Percentiles rank a stretch among this genome's conserved stretches.
phyloP scores from a whole-genome alignment of 2,888 invertebrate species.

The Philaethria dido region DNA sequence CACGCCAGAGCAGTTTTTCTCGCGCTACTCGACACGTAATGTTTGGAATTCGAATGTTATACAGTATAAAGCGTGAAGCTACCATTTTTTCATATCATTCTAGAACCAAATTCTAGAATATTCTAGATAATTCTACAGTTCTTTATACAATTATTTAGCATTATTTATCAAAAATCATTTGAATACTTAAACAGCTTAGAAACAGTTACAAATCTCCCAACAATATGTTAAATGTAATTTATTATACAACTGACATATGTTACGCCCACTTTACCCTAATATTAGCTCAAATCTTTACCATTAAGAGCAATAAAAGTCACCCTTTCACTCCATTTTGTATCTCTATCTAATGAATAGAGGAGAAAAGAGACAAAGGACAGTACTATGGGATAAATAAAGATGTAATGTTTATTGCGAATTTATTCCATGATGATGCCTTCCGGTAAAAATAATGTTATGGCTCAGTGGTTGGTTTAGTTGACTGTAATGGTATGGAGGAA shows the following conservation, averaged over 20 bases:
- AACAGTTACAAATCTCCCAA: slow-evolving; percentile 9
- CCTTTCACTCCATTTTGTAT: slow-evolving; percentile 45
- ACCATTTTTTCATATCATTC: no score
- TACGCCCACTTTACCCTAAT: slow-evolving; percentile 76
- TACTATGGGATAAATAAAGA: slow-evolving; percentile 52
- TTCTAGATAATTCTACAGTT: no score
- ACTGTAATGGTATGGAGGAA: neutral
- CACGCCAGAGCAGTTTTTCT: no score
- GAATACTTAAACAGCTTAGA: neutral
- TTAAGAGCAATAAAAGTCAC: slow-evolving; percentile 49
- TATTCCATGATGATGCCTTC: slow-evolving; percentile 56
- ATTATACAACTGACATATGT: slow-evolving; percentile 70
- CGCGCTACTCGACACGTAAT: no score
- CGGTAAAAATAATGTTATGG: slow-evolving; percentile 23
- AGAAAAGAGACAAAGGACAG: slow-evolving; percentile 48
- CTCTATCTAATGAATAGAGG: slow-evolving; percentile 44
- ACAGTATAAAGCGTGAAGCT: no score
- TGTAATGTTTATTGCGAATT: slow-evolving; percentile 63
- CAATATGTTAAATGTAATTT: slow-evolving; percentile 57
- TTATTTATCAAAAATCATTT: neutral
- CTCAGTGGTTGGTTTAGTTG: neutral
- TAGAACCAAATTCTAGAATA: no score
- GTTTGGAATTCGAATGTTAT: no score
- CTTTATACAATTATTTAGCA: no score
- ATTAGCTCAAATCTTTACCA: slow-evolving; percentile 56